Conservation (phyloP, 1,140 invertebrate species). For the Aphelinus certus region DNA sequence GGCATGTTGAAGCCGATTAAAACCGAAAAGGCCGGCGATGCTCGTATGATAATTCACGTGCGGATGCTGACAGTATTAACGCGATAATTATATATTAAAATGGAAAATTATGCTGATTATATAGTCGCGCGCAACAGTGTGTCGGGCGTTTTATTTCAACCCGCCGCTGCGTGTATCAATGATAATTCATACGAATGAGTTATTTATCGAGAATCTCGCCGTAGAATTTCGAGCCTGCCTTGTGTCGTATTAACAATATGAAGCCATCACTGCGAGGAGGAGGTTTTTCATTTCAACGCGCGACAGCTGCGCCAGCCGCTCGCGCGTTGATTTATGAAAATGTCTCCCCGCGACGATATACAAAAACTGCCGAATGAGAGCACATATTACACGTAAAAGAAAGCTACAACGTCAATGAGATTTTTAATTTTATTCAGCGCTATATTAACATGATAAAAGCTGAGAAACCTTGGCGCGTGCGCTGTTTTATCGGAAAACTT, state of each 20-base stretch:
- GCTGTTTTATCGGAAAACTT: slow-evolving; percentile 18
- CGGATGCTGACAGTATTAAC: slow-evolving; percentile 37
- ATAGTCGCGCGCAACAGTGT: slow-evolving; percentile 8
- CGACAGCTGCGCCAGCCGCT: too few relatives aligned
- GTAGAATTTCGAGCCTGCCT: too few relatives aligned
- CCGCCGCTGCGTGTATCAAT: neutral
- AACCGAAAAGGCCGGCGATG: slow-evolving; percentile 37
- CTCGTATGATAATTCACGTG: slow-evolving; percentile 9
- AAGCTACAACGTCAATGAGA: too few relatives aligned
- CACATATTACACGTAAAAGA: too few relatives aligned
- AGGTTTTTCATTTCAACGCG: neutral
- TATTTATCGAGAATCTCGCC: slow-evolving; percentile 2
- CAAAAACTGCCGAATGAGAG: too few relatives aligned
- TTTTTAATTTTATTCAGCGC: too few relatives aligned
- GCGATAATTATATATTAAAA: slow-evolving; percentile 51
- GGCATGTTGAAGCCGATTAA: slow-evolving; percentile 49
- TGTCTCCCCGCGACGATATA: too few relatives aligned
- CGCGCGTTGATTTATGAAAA: too few relatives aligned
- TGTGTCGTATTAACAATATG: neutral
- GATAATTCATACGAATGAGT: slow-evolving; percentile 31
- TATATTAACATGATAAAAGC: slow-evolving; percentile 4
- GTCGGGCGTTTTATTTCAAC: neutral
- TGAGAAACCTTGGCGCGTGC: slow-evolving; percentile 1
- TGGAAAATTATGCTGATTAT: slow-evolving; percentile 51
- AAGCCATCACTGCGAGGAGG: slow-evolving; percentile 2